A percentile compares a stretch with the other conserved stretches of the same genome.
These are phyloP conservation scores for Accipiter cooperii DNA, from an alignment of 2,113 vertebrate genomes.

Conservation along the genomic window DNA sequence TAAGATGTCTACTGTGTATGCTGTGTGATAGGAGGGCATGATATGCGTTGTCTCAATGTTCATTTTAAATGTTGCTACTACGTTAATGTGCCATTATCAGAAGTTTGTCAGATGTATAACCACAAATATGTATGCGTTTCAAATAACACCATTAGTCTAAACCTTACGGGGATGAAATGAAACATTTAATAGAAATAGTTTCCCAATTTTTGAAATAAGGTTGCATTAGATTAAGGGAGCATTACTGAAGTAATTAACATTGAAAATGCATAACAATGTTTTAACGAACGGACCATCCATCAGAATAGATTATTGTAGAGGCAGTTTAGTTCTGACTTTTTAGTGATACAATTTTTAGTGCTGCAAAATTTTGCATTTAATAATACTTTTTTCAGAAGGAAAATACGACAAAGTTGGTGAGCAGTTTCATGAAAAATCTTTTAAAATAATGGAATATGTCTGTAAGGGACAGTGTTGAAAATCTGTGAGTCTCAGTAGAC, in stretches of 20 bases:
- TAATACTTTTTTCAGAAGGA: neutral
- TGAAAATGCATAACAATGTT: neutral
- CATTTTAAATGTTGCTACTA: neutral
- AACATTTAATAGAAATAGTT: neutral
- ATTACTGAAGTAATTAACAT: neutral
- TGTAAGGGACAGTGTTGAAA: neutral
- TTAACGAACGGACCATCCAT: neutral
- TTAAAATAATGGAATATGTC: neutral
- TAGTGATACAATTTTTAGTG: rapidly evolving
- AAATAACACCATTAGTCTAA: neutral
- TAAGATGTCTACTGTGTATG: neutral
- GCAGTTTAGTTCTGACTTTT: neutral
- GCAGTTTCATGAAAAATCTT: neutral
- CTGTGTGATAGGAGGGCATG: neutral
- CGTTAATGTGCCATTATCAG: neutral
- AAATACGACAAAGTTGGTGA: neutral
- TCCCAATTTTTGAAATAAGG: neutral
- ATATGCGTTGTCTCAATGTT: neutral
- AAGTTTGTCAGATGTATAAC: neutral
- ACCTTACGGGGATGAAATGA: neutral
- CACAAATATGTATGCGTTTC: neutral
- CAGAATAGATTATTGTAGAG: neutral
- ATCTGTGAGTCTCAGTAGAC: neutral
- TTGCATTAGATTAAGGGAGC: neutral
- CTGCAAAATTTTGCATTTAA: neutral